Evolutionary conservation across 2,113 vertebrate genomes (phyloP).

Genomic region (Lontra canadensis): DNA sequence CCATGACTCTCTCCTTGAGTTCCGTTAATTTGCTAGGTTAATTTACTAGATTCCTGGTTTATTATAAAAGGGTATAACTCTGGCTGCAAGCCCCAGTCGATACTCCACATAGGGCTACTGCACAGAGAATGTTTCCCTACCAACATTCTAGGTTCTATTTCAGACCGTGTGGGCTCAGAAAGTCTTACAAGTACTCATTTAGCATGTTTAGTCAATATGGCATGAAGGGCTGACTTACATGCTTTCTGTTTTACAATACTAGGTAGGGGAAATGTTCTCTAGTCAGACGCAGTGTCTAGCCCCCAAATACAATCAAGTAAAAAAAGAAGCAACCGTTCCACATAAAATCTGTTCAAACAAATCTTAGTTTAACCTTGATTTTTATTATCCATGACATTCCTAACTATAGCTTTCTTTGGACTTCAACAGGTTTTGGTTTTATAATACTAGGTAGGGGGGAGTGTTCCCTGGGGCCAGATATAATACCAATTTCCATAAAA

Average conservation of each 20-base stretch:
- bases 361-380: not conserved
- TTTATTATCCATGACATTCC: not conserved
- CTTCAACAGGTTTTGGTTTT: not conserved
- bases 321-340: not conserved
- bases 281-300: not conserved
- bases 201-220: not conserved
- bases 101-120: not conserved
- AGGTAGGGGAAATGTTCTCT: not conserved
- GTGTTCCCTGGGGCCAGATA: not conserved
- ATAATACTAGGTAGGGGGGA: not conserved
- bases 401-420: not conserved
- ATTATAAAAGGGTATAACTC: not conserved
- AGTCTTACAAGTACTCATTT: not conserved
- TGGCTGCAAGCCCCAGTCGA: not conserved
- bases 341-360: not conserved
- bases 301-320: not conserved
- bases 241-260: not conserved
- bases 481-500: not conserved
- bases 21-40: not conserved
- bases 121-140: not conserved
- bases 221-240: not conserved
- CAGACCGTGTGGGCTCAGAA: not conserved
- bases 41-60: not conserved
- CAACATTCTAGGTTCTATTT: not conserved
- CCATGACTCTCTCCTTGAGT: not conserved